These are phyloP conservation scores for Eucera pruinosa DNA, from an alignment of 2,888 invertebrate genomes.

Conservation along the genomic window DNA sequence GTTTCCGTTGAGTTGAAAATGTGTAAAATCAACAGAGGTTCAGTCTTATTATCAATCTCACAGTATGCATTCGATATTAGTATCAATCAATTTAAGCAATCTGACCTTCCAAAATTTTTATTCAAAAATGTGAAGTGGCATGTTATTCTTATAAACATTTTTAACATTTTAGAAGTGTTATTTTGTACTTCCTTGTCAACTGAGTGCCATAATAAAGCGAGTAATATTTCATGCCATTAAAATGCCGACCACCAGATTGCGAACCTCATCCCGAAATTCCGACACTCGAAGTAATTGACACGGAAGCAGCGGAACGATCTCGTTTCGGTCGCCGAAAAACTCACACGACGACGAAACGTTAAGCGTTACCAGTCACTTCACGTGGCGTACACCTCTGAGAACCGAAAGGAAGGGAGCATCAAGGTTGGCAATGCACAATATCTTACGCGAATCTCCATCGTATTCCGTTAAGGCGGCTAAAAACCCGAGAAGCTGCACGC, in stretches of 20 bases:
- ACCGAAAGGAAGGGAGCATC: no score
- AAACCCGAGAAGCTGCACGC: constrained; percentile 27
- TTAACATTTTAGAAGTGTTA: neutral
- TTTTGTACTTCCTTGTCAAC: neutral
- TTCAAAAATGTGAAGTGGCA: no score
- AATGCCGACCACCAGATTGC: neutral
- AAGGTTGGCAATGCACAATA: neutral
- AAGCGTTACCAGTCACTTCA: neutral
- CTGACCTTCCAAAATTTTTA: no score
- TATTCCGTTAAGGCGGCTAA: constrained; percentile 36
- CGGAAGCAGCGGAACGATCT: constrained; percentile 23
- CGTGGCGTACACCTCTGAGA: no score
- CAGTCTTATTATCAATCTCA: no score
- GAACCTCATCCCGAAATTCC: neutral
- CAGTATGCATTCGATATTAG: no score
- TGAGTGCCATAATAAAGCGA: neutral
- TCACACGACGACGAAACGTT: constrained; percentile 10
- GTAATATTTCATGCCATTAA: neutral
- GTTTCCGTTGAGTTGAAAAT: neutral
- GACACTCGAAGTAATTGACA: constrained; percentile 4
- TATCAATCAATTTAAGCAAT: no score
- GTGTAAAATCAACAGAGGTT: no score
- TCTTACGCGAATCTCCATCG: constrained; percentile 19
- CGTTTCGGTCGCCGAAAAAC: constrained; percentile 9
- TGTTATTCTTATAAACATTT: neutral